Evolutionary conservation across 2,797 vertebrate species (phyloP).

Genomic region (Brachyrhaphis roseni): DNA sequence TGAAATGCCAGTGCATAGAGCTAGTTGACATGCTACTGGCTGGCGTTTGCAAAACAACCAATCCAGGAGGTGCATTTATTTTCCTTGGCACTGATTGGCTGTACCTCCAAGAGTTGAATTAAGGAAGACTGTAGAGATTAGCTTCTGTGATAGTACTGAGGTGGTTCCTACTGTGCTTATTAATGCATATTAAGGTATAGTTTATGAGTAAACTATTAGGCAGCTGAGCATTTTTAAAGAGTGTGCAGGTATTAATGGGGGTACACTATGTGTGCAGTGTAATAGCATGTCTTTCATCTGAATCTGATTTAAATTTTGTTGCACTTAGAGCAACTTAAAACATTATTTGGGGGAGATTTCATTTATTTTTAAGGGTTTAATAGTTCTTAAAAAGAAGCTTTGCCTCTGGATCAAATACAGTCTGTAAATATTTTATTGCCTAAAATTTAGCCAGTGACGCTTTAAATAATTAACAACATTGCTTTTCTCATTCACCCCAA

Average conservation of each 20-base stretch:
- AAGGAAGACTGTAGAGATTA: not conserved
- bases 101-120: not conserved
- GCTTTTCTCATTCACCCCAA: not conserved
- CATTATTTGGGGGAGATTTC: not conserved
- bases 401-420: not conserved
- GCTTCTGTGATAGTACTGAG: not conserved
- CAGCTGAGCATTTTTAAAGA: not conserved
- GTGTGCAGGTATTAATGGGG: not conserved
- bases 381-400: not conserved
- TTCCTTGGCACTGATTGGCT: not conserved
- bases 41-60: not conserved
- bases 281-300: not conserved
- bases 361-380: not conserved
- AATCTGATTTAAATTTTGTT: not conserved
- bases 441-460: not conserved
- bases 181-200: not conserved
- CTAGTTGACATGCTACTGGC: not conserved
- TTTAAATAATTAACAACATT: not conserved
- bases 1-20: not conserved
- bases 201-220: not conserved
- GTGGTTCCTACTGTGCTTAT: not conserved
- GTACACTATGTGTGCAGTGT: not conserved
- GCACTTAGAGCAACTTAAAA: not conserved
- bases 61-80: not conserved
- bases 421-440: not conserved